Evolutionary conservation across 2,888 invertebrate species (phyloP).

Genomic region (Eretmocerus hayati): DNA sequence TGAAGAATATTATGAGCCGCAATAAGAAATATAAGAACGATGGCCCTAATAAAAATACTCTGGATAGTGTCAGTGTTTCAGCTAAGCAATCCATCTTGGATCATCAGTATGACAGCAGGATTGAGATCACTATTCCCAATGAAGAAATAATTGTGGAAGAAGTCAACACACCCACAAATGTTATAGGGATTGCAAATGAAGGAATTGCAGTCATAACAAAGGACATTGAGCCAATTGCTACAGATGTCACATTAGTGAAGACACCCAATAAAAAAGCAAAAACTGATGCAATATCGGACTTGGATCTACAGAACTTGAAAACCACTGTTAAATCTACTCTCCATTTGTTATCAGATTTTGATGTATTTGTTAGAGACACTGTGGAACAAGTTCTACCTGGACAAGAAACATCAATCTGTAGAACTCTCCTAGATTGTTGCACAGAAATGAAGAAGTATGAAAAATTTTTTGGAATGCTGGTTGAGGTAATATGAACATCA

Average conservation of each 20-base stretch:
- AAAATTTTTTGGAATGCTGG: conserved; percentile 11
- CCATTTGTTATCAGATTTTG: conserved; percentile 11
- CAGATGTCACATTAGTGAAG: too few species aligned
- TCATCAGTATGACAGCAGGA: neutral
- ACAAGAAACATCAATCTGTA: conserved; percentile 11
- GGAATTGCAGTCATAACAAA: too few species aligned
- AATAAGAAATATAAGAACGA: conserved; percentile 4
- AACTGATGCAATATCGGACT: neutral
- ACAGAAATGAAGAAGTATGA: conserved; percentile 12
- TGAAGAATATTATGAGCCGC: neutral
- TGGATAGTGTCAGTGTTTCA: too few species aligned
- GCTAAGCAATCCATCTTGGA: neutral
- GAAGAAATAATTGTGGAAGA: neutral
- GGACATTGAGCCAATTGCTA: too few species aligned
- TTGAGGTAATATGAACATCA: conserved; percentile 5
- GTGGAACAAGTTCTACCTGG: conserved; percentile 9
- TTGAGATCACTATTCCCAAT: conserved; percentile 3
- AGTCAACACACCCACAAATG: neutral
- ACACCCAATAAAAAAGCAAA: too few species aligned
- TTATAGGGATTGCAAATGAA: neutral
- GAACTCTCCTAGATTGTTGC: conserved; percentile 14
- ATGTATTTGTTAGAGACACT: conserved; percentile 9
- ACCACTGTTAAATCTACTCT: conserved; percentile 7
- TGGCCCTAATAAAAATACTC: too few species aligned
- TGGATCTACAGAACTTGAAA: conserved; percentile 12